These are phyloP conservation scores for Fabriciana adippe DNA, from an alignment of 2,888 invertebrate genomes.

Conservation along the genomic window DNA sequence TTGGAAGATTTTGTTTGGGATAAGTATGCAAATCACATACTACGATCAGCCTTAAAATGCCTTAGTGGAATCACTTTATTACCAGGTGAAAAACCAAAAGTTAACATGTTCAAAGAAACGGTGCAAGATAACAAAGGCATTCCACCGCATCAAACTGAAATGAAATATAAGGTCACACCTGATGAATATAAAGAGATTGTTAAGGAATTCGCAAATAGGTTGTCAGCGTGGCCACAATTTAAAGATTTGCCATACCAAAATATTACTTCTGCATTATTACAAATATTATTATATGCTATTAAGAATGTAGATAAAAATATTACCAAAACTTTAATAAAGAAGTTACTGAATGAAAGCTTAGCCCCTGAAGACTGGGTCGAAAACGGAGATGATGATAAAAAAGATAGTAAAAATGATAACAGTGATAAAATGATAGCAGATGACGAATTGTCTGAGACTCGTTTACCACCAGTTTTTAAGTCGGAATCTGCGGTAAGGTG, in stretches of 20 bases:
- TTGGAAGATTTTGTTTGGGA: slow-evolving; percentile 92
- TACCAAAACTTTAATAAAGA: slow-evolving; percentile 79
- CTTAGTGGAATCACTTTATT: slow-evolving; percentile 85
- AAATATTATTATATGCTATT: slow-evolving; percentile 84
- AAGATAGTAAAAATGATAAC: slow-evolving; percentile 50
- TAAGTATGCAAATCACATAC: slow-evolving; percentile 88
- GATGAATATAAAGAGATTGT: slow-evolving; percentile 84
- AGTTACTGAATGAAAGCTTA: slow-evolving; percentile 85
- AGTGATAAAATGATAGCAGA: slow-evolving; percentile 40
- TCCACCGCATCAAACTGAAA: slow-evolving; percentile 64
- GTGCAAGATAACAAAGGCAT: slow-evolving; percentile 58
- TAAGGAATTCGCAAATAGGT: slow-evolving; percentile 83
- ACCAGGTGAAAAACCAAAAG: slow-evolving; percentile 72
- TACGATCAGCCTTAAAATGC: slow-evolving; percentile 87
- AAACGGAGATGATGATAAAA: slow-evolving; percentile 52
- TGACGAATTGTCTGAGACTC: slow-evolving; percentile 29
- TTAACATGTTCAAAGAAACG: slow-evolving; percentile 61
- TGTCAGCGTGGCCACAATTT: slow-evolving; percentile 90
- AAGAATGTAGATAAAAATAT: slow-evolving; percentile 82
- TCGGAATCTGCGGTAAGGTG: slow-evolving; percentile 83
- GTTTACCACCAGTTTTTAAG: slow-evolving; percentile 84
- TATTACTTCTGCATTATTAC: slow-evolving; percentile 87
- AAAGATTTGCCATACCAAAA: slow-evolving; percentile 86
- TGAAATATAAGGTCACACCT: slow-evolving; percentile 77
- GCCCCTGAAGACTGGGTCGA: slow-evolving; percentile 68